Evolutionary conservation across 2,797 vertebrate species (phyloP).

Genomic region (Onychomys torridus): DNA sequence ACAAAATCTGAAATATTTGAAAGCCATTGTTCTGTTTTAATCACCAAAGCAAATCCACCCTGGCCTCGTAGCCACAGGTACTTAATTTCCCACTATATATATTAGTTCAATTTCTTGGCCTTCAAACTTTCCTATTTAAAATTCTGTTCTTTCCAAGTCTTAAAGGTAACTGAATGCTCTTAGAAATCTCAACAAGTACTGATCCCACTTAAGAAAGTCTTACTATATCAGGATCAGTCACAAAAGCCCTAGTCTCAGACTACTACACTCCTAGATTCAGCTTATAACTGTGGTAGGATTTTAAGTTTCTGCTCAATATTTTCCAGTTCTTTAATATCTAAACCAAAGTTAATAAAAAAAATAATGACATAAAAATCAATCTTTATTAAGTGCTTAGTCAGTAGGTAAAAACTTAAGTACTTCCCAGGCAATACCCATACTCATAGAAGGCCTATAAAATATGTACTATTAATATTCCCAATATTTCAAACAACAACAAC

Average conservation of each 20-base stretch:
- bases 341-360: neutral
- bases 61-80: neutral
- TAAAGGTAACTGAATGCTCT: slow-evolving; percentile 57
- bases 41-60: slow-evolving; percentile 8
- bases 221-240: neutral
- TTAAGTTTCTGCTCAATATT: slow-evolving; percentile 45
- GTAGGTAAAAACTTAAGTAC: slow-evolving; percentile 5
- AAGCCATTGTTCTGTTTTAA: slow-evolving; percentile 36
- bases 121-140: slow-evolving; percentile 34
- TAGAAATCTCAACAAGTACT: slow-evolving; percentile 38
- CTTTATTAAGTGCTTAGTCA: neutral
- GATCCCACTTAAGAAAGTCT: slow-evolving; percentile 22
- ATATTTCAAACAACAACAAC: neutral
- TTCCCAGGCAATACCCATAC: neutral
- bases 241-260: neutral
- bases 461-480: slow-evolving; percentile 23
- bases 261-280: neutral
- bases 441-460: neutral
- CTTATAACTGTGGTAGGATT: neutral
- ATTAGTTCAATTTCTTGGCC: slow-evolving; percentile 1
- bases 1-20: neutral
- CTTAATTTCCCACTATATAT: slow-evolving; percentile 6
- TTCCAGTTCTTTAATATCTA: slow-evolving; percentile 9
- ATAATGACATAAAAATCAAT: neutral
- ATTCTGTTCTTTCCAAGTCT: slow-evolving; percentile 17